Percentiles rank a stretch among this genome's conserved stretches.
These are phyloP conservation scores for Cyanistes caeruleus DNA, from an alignment of 2,113 vertebrate species.

Conservation along the genomic window DNA sequence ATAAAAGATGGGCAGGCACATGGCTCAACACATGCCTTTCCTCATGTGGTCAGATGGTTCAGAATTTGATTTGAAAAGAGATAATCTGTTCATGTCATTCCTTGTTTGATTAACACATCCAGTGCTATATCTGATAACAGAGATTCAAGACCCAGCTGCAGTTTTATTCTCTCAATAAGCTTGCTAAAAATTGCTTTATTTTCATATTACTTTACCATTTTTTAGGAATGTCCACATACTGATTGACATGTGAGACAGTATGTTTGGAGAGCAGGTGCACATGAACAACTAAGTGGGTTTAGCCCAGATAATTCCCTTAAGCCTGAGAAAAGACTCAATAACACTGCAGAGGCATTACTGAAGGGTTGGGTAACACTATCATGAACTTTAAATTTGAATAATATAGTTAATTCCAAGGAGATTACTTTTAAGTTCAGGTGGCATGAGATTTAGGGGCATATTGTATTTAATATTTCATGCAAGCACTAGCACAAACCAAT, in stretches of 20 bases:
- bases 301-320: neutral
- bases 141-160: neutral
- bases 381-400: neutral
- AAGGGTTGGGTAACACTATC: neutral
- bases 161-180: neutral
- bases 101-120: constrained; percentile 8
- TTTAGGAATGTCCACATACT: neutral
- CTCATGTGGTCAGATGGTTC: neutral
- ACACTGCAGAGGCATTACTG: neutral
- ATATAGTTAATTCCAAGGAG: neutral
- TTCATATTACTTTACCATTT: neutral
- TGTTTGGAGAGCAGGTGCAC: neutral
- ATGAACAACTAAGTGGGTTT: neutral
- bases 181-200: neutral
- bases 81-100: neutral
- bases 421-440: neutral
- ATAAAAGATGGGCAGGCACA: neutral
- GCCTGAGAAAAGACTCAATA: neutral
- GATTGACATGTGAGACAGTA: neutral
- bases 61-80: neutral
- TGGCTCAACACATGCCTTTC: neutral
- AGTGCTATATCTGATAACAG: neutral
- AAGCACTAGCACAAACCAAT: neutral
- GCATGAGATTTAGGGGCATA: neutral
- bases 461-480: neutral